Percentiles rank a stretch among this genome's conserved stretches.
Evolutionary conservation across 2,113 vertebrate genomes (phyloP).

Genomic region (Notiomystis cincta): DNA sequence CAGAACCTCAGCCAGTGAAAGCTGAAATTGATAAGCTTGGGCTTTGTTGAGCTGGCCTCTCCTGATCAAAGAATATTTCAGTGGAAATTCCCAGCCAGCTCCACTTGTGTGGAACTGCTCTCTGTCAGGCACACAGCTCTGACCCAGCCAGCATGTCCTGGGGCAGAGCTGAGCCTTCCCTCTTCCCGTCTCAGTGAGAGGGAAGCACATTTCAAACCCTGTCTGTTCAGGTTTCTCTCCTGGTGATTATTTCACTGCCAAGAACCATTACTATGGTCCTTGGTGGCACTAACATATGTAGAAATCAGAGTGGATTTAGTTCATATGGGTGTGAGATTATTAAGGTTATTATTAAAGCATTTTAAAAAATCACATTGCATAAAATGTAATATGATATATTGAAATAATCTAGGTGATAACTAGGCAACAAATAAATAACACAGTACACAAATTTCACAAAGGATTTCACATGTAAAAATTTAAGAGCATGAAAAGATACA

Average conservation of each 20-base stretch:
- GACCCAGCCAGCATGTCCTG: background rate
- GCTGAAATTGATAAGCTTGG: background rate
- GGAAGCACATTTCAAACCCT: background rate
- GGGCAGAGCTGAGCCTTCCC: fast-evolving
- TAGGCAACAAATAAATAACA: background rate
- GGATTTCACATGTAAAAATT: background rate
- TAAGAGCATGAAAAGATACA: background rate
- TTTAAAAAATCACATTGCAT: background rate
- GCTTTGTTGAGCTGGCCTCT: background rate
- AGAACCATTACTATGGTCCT: background rate
- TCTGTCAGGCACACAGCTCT: background rate
- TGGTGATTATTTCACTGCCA: background rate
- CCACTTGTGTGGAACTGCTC: background rate
- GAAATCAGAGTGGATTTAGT: background rate
- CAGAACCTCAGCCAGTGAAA: background rate
- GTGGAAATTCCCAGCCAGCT: background rate
- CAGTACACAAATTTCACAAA: background rate
- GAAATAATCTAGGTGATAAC: background rate
- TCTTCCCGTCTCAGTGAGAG: background rate
- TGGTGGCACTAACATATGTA: background rate
- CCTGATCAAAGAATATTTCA: background rate
- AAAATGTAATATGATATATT: background rate
- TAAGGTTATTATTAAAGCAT: background rate
- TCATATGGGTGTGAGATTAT: background rate
- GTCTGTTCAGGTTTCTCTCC: background rate